Conservation (phyloP, 2,797 vertebrate species). For the Chromis chromis region DNA sequence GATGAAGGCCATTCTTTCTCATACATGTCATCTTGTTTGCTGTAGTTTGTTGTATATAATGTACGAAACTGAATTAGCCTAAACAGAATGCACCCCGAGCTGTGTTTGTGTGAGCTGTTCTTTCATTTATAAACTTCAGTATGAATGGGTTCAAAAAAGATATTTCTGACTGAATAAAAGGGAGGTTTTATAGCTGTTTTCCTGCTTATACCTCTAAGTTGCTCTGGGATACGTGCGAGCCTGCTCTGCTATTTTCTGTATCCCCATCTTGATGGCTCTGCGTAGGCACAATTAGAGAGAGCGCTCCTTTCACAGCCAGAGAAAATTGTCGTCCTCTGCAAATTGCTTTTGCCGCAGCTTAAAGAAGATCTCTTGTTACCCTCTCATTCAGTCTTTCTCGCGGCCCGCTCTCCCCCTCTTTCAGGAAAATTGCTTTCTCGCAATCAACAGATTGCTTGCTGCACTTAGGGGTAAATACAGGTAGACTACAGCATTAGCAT, state of each 20-base stretch:
- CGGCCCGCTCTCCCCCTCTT: conserved; percentile 60
- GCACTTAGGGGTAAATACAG: conserved; percentile 87
- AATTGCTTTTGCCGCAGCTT: conserved; percentile 83
- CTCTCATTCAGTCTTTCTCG: conserved; percentile 70
- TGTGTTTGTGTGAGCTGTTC: conserved; percentile 18
- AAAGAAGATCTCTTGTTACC: conserved; percentile 82
- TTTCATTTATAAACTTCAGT: conserved; percentile 6
- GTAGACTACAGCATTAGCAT: conserved; percentile 85
- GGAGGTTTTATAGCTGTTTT: conserved; percentile 43
- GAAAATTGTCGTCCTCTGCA: conserved; percentile 82
- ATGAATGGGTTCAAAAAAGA: conserved; percentile 22
- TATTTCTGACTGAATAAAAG: conserved; percentile 44
- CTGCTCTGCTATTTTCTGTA: conserved; percentile 65
- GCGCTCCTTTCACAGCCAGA: conserved; percentile 79
- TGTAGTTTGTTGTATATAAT: conserved; percentile 50
- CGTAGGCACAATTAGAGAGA: conserved; percentile 80
- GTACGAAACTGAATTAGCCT: conserved; percentile 54
- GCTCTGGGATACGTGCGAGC: conserved; percentile 46
- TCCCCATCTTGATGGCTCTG: conserved; percentile 71
- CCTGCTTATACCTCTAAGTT: conserved; percentile 45
- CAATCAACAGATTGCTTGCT: conserved; percentile 84
- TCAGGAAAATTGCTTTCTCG: conserved; percentile 83
- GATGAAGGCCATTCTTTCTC: conserved; percentile 41
- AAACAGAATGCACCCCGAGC: conserved; percentile 25
- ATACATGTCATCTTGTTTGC: conserved; percentile 33